Evolutionary conservation across 2,113 vertebrate genomes (phyloP).

Genomic region (Apaloderma vittatum): DNA sequence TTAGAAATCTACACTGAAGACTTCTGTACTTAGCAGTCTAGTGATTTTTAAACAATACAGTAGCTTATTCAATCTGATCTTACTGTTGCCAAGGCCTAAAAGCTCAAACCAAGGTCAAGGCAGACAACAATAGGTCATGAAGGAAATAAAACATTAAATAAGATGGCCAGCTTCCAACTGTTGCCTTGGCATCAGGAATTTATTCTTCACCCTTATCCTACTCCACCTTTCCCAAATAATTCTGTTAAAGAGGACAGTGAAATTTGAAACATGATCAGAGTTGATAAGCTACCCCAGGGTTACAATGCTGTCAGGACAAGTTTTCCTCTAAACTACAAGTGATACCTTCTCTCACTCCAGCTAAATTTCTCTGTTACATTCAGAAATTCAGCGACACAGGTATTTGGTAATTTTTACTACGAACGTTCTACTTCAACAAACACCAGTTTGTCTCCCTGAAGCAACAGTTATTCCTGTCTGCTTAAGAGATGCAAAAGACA

Average conservation of each 20-base stretch:
- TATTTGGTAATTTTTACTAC: background rate
- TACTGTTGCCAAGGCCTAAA: background rate
- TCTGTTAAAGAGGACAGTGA: background rate
- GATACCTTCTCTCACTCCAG: background rate
- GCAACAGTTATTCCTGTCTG: background rate
- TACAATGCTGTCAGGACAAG: fast-evolving
- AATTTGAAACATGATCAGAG: background rate
- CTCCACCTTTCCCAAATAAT: background rate
- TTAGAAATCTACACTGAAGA: background rate
- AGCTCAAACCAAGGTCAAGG: background rate
- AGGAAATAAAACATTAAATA: constrained; percentile 39
- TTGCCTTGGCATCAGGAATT: background rate
- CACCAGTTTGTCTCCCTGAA: background rate
- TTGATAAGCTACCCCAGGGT: background rate
- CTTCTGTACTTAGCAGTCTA: background rate
- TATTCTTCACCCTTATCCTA: background rate
- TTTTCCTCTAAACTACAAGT: background rate
- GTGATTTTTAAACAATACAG: background rate
- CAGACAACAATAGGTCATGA: constrained; percentile 35
- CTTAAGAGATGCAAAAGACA: background rate
- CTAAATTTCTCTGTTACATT: background rate
- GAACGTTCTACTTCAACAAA: background rate
- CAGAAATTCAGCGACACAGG: background rate
- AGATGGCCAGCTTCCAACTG: background rate
- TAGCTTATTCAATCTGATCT: constrained; percentile 22